These are phyloP conservation scores for Ctenopoma kingsleyae DNA, from an alignment of 2,797 vertebrate genomes.

Conservation along the genomic window DNA sequence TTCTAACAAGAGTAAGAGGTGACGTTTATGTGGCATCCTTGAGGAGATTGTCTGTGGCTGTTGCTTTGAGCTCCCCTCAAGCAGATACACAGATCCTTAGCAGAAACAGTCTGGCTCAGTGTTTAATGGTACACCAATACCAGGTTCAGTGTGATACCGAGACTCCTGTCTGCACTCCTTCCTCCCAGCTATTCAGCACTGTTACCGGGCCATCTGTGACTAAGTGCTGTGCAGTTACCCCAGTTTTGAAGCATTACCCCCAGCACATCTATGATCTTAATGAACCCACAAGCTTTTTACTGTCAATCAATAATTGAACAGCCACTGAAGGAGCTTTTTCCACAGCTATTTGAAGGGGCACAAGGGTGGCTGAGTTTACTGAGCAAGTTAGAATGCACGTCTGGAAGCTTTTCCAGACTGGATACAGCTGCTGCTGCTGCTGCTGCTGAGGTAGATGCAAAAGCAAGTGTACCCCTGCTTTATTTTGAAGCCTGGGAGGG, in stretches of 20 bases:
- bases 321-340: slow-evolving; percentile 74
- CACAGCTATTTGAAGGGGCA: slow-evolving; percentile 72
- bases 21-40: slow-evolving; percentile 75
- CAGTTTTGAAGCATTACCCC: slow-evolving; percentile 76
- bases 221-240: slow-evolving; percentile 81
- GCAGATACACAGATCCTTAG: slow-evolving; percentile 86
- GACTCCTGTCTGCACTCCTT: slow-evolving; percentile 66
- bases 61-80: slow-evolving; percentile 86
- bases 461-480: slow-evolving; percentile 20
- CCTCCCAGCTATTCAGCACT: slow-evolving; percentile 76
- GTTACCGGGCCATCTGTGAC: slow-evolving; percentile 78
- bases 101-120: slow-evolving; percentile 77
- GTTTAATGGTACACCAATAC: slow-evolving; percentile 79
- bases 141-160: slow-evolving; percentile 66
- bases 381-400: slow-evolving; percentile 51
- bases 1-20: slow-evolving; percentile 75
- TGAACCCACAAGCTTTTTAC: slow-evolving; percentile 82
- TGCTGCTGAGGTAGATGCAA: slow-evolving; percentile 26
- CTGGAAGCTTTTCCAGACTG: slow-evolving; percentile 44
- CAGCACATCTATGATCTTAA: slow-evolving; percentile 82
- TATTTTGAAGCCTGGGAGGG: slow-evolving; percentile 19
- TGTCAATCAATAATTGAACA: slow-evolving; percentile 83
- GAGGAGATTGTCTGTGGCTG: slow-evolving; percentile 80
- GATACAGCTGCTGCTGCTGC: slow-evolving; percentile 49
- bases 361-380: slow-evolving; percentile 67